Evolutionary conservation across 2,888 invertebrate genomes (phyloP), one percentile per base, ranked within the genome.

Genomic region (Himalopsyche kuldschensis): DNA sequence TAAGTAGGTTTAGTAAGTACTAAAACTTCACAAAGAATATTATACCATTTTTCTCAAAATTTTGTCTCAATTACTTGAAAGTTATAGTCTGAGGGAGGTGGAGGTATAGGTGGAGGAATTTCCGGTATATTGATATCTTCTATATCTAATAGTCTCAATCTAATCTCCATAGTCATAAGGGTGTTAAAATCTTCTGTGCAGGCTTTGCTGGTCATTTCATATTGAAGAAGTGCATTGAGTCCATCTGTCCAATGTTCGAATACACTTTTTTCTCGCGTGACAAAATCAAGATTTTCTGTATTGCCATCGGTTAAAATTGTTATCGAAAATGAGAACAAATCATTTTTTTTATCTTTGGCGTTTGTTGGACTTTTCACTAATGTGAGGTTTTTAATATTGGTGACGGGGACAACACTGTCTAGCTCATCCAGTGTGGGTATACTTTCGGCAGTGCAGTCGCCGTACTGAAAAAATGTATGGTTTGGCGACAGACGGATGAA

Each of bases 181-280:
- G 96, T 97, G 88, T 99, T 97, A 87, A 98, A 92, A 90, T 99
- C 99, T 89, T 95, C 95, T 87, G 96, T 95, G 86, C 96, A 96
- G 87, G 96, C 95, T 88, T 96, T 95, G 89, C 98, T 98, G 1
- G 92, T 92, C 98, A 99, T 98, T 89, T 95, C 94, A 88, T 96
- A 95, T 24, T 96, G 96, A 17, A 98, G 91, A 80, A 99, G 91
- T 17, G 97, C 96, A 90, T 98, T 97, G 76, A 99, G 95, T 3
- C 98, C 99, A 90, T 99, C 99, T 0, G 97, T 97, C 99, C 99
- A 99, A 90, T 96, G 97, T 88, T 97, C 96, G 88, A 96, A 97
- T 15, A 95, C 93, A 87, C 94, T 94, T 88, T 98, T 97, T 90
- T 97, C 97, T 0, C 97, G 96, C 3, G 98, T 98, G 0, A 98